Evolutionary conservation across 2,113 vertebrate genomes (phyloP), one percentile per base, ranked within the genome.

Genomic region (Seriola quinqueradiata): DNA sequence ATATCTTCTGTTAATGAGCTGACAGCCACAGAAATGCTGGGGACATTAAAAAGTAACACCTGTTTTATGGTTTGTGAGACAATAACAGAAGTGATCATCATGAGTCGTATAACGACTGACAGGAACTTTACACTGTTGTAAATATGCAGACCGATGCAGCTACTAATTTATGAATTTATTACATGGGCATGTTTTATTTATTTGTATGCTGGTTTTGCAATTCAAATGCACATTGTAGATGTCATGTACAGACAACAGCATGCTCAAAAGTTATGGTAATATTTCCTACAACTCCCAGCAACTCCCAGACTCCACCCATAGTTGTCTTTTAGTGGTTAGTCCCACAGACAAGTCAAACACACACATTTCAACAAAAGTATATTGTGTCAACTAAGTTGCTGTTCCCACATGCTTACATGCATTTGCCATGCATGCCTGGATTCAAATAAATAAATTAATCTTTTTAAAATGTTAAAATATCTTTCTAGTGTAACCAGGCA

Each of bases 381-480:
- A 52, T 63, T 7, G 67, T 63, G 25, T 9, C 67, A 16, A 17
- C 25, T 32, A 28, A 52, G 3, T 52, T 28, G 12, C 61, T 67
- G 8, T 48, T 73, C 50, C 32, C 25, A 19, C n/a, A 64, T 74
- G 23, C 48, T 28, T 70, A 16, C 32, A 14, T 71, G 21, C 28
- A 68, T 61, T 66, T 79, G 38, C 13, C 59, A 73, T 25, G 36
- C 19, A 38, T 25, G 55, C 64, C 21, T 52, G 0, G 36, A 81
- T 82, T 80, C 46, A 85, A 82, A 83, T 13, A 32, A 69, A 74
- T 83, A 60, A 76, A 83, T 79, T 32, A 55, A 74, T 57, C 48
- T 48, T 40, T 81, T 84, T 79, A 38, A 83, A 88, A 86, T 81
- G 77, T 81, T 63, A 77, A 85, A 75, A 81, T 42, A n/a, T 79